Evolutionary conservation across 2,113 vertebrate species (phyloP).

Genomic region (Morphnarchus princeps): DNA sequence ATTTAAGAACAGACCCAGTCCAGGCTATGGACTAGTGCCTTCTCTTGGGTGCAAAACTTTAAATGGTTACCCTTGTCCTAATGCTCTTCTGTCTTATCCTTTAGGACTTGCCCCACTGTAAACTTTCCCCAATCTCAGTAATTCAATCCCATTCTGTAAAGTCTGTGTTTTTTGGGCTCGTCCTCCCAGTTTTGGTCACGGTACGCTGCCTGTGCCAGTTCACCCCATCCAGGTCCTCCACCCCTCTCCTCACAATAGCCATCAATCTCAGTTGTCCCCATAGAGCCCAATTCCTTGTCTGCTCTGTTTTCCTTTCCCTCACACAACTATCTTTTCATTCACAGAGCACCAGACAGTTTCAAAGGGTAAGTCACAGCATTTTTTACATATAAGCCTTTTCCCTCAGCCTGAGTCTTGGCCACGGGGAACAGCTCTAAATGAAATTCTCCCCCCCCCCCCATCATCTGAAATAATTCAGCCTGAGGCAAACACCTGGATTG

Average conservation of each 20-base stretch:
- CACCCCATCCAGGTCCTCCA: not conserved
- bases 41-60: not conserved
- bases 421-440: not conserved
- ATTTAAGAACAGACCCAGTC: not conserved
- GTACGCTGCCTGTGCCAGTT: not conserved
- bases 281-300: not conserved
- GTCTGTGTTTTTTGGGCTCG: not conserved
- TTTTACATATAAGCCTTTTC: not conserved
- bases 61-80: not conserved
- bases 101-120: not conserved
- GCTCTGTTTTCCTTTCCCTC: not conserved
- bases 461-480: constrained; percentile 3
- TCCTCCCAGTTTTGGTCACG: not conserved
- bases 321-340: not conserved
- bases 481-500: constrained; percentile 38
- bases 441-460: not conserved
- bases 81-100: not conserved
- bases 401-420: not conserved
- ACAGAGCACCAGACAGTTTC: not conserved
- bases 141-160: not conserved
- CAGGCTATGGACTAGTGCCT: not conserved
- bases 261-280: not conserved
- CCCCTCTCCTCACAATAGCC: not conserved
- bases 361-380: not conserved
- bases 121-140: not conserved